phyloP scores from a whole-genome alignment of 2,888 invertebrate genomes.

The Aelia acuminata region DNA sequence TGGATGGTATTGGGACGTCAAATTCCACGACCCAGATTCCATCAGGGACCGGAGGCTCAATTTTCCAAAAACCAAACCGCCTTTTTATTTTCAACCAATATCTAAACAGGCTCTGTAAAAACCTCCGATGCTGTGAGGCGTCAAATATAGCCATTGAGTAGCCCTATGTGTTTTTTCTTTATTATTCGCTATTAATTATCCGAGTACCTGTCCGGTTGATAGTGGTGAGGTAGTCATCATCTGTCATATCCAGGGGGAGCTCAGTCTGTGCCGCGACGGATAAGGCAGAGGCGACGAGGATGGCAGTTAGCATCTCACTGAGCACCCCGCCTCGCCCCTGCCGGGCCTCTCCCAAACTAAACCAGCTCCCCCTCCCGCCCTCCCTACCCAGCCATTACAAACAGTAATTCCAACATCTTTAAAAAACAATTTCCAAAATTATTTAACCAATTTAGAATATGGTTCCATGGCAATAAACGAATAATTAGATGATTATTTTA shows the following conservation, averaged over 20 bases:
- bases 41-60: constrained; percentile 59
- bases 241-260: constrained; percentile 61
- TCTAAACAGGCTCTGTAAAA: not conserved
- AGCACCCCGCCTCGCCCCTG: not conserved
- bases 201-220: constrained; percentile 61
- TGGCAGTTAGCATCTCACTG: constrained; percentile 64
- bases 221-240: constrained; percentile 59
- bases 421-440: too few species aligned
- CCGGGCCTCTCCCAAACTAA: not conserved
- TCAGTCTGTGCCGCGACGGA: constrained; percentile 64
- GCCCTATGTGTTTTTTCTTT: not conserved
- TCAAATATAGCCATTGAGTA: not conserved
- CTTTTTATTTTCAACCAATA: constrained; percentile 59
- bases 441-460: too few species aligned
- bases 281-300: constrained; percentile 63
- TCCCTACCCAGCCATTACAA: not conserved
- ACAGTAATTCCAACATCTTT: too few species aligned
- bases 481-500: too few species aligned
- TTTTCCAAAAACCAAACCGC: constrained; percentile 61
- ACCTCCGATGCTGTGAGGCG: not conserved
- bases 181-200: not conserved
- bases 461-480: too few species aligned
- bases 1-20: constrained; percentile 63
- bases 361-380: not conserved
- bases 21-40: constrained; percentile 59